These are phyloP conservation scores for Capitulum mitella DNA, from an alignment of 2,888 invertebrate genomes.

Conservation along the genomic window DNA sequence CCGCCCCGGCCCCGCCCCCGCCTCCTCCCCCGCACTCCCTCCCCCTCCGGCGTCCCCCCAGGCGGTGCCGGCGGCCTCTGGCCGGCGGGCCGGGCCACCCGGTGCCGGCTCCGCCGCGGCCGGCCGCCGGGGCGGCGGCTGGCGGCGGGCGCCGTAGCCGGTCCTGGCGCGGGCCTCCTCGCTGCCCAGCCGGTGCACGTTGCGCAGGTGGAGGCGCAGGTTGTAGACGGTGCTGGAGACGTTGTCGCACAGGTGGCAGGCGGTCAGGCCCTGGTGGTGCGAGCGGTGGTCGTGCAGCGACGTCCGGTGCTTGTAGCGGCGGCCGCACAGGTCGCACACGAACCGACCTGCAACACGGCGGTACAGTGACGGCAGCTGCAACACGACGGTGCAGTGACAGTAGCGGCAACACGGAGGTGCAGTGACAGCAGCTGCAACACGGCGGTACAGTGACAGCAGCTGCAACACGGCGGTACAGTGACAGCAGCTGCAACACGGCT, in stretches of 20 bases:
- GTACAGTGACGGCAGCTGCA: too few relatives aligned
- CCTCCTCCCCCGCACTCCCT: too few relatives aligned
- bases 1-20: too few relatives aligned
- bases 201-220: conserved; percentile 15
- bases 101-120: not conserved
- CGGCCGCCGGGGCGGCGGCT: not conserved
- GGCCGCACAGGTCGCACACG: not conserved
- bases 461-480: too few relatives aligned
- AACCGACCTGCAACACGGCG: too few relatives aligned
- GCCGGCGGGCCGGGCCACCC: not conserved
- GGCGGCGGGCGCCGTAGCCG: conserved; percentile 9
- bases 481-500: too few relatives aligned
- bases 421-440: too few relatives aligned
- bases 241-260: not conserved
- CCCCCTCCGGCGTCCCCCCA: too few relatives aligned
- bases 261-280: conserved; percentile 4
- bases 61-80: too few relatives aligned
- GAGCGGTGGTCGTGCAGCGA: conserved; percentile 1
- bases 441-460: too few relatives aligned
- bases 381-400: too few relatives aligned
- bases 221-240: conserved; percentile 7
- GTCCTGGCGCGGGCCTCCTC: not conserved
- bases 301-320: not conserved
- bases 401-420: too few relatives aligned
- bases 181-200: not conserved